phyloP scores from a whole-genome alignment of 2,113 vertebrate genomes.

The Entomyzon cyanotis region DNA sequence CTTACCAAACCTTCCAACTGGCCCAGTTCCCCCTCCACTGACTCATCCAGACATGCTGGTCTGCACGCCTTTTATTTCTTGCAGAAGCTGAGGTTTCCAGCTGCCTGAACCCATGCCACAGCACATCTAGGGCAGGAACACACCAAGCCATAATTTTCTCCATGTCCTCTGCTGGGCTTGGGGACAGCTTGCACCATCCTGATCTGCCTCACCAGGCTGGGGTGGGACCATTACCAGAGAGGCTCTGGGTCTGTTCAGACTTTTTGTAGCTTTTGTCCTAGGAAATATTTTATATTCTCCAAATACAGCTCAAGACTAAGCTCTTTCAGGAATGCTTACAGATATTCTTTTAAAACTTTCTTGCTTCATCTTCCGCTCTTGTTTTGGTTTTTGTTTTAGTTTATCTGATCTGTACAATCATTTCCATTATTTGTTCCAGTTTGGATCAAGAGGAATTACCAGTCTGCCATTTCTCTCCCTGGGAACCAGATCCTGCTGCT shows the following conservation, averaged over 20 bases:
- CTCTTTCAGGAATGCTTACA: background rate
- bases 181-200: background rate
- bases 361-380: background rate
- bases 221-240: background rate
- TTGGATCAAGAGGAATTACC: slow-evolving; percentile 44
- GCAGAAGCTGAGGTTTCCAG: background rate
- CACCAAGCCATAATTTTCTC: background rate
- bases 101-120: background rate
- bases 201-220: accelerated
- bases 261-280: background rate
- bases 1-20: slow-evolving; percentile 43
- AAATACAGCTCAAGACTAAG: background rate
- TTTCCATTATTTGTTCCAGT: background rate
- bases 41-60: slow-evolving; percentile 8
- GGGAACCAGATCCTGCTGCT: background rate
- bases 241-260: accelerated
- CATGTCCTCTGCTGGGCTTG: background rate
- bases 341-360: background rate
- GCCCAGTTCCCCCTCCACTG: background rate
- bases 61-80: background rate
- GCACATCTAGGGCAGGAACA: background rate
- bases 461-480: background rate
- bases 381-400: background rate
- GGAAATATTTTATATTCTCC: background rate
- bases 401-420: background rate